These are phyloP conservation scores for Drosophila formosana DNA, from an alignment of 2,888 invertebrate genomes.

Conservation along the genomic window DNA sequence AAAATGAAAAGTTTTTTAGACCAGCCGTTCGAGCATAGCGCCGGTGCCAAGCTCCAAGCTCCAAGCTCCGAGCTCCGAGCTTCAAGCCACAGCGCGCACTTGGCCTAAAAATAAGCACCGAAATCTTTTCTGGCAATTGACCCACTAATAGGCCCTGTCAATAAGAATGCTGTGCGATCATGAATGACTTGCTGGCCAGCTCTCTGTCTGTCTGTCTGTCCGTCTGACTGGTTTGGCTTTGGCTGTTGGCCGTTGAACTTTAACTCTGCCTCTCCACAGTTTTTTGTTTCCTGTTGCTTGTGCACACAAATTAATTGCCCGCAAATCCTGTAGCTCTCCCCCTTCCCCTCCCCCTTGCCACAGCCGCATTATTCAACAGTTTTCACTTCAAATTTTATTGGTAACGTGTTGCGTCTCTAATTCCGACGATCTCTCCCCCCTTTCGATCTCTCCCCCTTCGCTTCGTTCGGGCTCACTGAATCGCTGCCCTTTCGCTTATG, in stretches of 20 bases:
- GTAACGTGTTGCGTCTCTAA: conserved; percentile 71
- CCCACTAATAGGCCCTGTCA: conserved; percentile 79
- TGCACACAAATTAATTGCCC: conserved; percentile 83
- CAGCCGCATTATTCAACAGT: conserved; percentile 74
- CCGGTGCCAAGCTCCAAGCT: conserved; percentile 18
- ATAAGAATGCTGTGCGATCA: conserved; percentile 51
- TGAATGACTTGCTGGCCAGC: conserved; percentile 45
- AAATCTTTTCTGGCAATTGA: conserved; percentile 67
- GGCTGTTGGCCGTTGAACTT: conserved; percentile 69
- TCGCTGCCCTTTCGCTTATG: conserved; percentile 56
- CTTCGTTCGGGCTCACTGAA: conserved; percentile 56
- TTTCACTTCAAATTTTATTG: conserved; percentile 76
- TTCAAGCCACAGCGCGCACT: conserved; percentile 38
- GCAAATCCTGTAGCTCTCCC: conserved; percentile 82
- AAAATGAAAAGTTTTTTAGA: conserved; percentile 53
- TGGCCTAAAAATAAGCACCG: conserved; percentile 61
- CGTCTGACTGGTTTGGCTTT: conserved; percentile 9
- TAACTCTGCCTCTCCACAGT: not conserved
- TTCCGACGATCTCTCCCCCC: conserved; percentile 1
- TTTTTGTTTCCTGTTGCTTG: conserved; percentile 68
- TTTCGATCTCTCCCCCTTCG: not conserved
- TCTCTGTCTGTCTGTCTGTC: conserved; percentile 4
- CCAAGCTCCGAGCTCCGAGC: not conserved
- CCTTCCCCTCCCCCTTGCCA: conserved; percentile 5
- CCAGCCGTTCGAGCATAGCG: conserved; percentile 13